phyloP scores from a whole-genome alignment of 2,888 invertebrate genomes.

The Limnephilus rhombicus region DNA sequence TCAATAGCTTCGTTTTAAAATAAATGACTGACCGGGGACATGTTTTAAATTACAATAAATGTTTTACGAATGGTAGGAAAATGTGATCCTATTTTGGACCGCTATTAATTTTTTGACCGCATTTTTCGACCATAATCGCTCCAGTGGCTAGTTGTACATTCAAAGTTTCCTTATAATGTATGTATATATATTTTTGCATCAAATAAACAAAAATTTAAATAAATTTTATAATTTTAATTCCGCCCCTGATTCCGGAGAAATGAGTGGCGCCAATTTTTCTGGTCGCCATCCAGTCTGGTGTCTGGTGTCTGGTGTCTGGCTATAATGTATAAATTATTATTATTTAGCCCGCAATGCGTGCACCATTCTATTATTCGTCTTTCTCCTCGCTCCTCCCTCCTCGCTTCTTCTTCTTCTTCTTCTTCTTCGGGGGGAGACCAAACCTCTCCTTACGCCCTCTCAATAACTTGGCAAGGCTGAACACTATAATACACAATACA shows the following conservation, averaged over 20 bases:
- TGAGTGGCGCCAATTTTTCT: slow-evolving; percentile 48
- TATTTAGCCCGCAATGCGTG: slow-evolving; percentile 60
- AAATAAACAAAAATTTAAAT: too few species aligned
- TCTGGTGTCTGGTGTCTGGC: neutral
- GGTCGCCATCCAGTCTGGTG: slow-evolving; percentile 55
- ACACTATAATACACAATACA: neutral
- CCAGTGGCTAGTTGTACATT: too few species aligned
- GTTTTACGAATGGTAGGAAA: too few species aligned
- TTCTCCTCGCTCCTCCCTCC: neutral
- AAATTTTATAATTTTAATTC: neutral
- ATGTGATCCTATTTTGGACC: too few species aligned
- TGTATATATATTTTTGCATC: too few species aligned
- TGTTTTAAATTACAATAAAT: too few species aligned
- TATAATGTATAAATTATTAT: slow-evolving; percentile 10
- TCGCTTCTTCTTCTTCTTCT: neutral
- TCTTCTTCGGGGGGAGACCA: too few species aligned
- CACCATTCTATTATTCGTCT: slow-evolving; percentile 21
- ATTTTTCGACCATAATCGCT: too few species aligned
- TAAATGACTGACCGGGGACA: too few species aligned
- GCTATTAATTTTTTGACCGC: too few species aligned
- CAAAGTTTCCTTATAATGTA: too few species aligned
- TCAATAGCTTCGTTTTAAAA: too few species aligned
- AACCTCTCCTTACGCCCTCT: neutral
- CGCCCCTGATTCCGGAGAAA: neutral
- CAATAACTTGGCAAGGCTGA: neutral